Evolutionary conservation across 2,113 vertebrate genomes (phyloP), one percentile per base, ranked within the genome.

Genomic region (Colaptes auratus): DNA sequence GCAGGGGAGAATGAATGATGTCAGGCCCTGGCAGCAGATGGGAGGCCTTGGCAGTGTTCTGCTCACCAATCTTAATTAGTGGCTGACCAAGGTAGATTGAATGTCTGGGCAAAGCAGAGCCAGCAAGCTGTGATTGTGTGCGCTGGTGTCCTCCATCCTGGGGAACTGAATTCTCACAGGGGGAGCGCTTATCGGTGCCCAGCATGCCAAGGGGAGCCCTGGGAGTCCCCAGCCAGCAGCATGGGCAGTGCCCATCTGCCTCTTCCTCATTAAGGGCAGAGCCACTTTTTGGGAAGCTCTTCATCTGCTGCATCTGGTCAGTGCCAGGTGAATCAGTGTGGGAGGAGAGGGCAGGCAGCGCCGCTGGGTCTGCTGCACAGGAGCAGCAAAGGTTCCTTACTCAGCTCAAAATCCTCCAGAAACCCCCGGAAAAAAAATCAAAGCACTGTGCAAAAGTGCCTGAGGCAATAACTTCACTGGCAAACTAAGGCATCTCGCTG

Each of bases 401-500:
- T 97, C 93, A 48, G 69, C 87, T 90, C 90, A 78, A 88, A 97
- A 86, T 93, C 93, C 70, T 94, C 90, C 67, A 84, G 96, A 97
- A 97, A 77, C 82, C 48, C 89, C 71, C 1, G 0, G 19, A 33
- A 27, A 15, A 39, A 67, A 89, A 95, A 96, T 97, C 78, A 48
- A 96, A 96, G 93, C 74, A 2, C 53, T 66, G 28, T 92, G 92
- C 91, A 95, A 94, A 95, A 97, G 95, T 53, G 93, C 97, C 96
- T 33, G 94, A 95, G 97, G 97, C 94, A 88, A 56, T 75, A 85
- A 81, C 91, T 96, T 96, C 96, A 63, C 79, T 92, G 97, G 96
- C 97, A 97, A 97, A 97, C 90, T 85, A 93, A 96, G 79, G 69
- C 94, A 84, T 94, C 96, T 96, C 70, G 64, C 96, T 95, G 94